These are phyloP conservation scores for Mormyrops boulengeri DNA, from an alignment of 2,797 vertebrate genomes.

Conservation along the genomic window DNA sequence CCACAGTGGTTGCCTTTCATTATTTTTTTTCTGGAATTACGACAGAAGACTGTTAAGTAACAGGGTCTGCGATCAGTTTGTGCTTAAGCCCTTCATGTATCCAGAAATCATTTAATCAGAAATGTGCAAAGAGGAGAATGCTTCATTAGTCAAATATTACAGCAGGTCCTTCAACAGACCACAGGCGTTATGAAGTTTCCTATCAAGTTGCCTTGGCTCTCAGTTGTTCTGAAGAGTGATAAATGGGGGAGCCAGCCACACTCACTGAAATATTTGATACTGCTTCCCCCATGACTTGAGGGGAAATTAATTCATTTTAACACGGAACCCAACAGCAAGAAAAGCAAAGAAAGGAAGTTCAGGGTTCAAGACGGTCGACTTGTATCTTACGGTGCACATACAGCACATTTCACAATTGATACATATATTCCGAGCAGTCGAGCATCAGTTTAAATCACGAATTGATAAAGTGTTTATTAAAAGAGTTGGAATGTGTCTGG, in stretches of 20 bases:
- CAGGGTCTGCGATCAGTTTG: not conserved
- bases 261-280: conserved; percentile 42
- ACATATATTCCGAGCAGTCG: not conserved
- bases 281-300: conserved; percentile 17
- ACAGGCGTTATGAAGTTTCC: not conserved
- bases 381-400: not conserved
- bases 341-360: not conserved
- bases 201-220: not conserved
- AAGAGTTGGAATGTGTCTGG: not conserved
- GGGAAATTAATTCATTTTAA: conserved; percentile 28
- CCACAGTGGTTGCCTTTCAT: not conserved
- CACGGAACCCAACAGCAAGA: conserved; percentile 23
- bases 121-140: not conserved
- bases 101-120: not conserved
- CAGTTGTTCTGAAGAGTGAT: not conserved
- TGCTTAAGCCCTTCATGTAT: not conserved
- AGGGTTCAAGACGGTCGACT: not conserved
- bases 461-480: not conserved
- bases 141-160: not conserved
- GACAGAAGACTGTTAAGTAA: not conserved
- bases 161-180: not conserved
- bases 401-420: conserved; percentile 16
- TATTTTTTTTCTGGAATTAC: not conserved
- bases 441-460: not conserved
- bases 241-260: not conserved